Evolutionary conservation across 2,113 vertebrate species (phyloP), one percentile per base, ranked within the genome.

Genomic region (Anser cygnoides): DNA sequence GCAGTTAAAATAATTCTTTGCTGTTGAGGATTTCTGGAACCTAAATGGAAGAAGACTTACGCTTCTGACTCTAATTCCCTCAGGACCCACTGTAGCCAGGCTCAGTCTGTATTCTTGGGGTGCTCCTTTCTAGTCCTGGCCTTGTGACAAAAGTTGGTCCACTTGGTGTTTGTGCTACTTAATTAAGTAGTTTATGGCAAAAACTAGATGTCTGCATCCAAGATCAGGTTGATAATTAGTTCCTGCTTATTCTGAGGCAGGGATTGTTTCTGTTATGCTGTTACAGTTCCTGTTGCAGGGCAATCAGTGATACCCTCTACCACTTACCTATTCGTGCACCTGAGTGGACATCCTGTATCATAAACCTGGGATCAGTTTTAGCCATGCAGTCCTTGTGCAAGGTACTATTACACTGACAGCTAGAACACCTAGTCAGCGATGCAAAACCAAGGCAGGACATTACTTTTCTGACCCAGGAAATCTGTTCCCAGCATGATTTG

Each of bases 331-430:
- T 10, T 39, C 28, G 14, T 21, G 33, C 68, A 43, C 23, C 37
- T n/a, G 28, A 15, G 35, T 7, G 33, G 68, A 70, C 13, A 37
- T 44, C 57, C 28, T 0, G 0, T 65, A 9, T 19, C 21, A 6
- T 29, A 50, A 74, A 39, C 35, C 18, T 63, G 33, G 23, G 14
- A 12, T n/a, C 18, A 5, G 14, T 26, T 84, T 52, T 41, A 59
- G 39, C 33, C 14, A 31, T 1, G 0, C 9, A 13, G 19, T 50
- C 76, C 41, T 91, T 0, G 2, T 23, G 11, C 19, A 57, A 73
- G 46, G 41, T 25, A 9, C 14, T 52, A 10, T 2, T 61, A 43
- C 37, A 13, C 10, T 16, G 29, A 20, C 29, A 33, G 37, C 28
- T 29, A 35, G 29, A 73, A 41, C 39, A 21, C 19, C 26, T 29